These are phyloP conservation scores for Drosophila monieri DNA, from an alignment of 2,888 invertebrate genomes.

Conservation along the genomic window DNA sequence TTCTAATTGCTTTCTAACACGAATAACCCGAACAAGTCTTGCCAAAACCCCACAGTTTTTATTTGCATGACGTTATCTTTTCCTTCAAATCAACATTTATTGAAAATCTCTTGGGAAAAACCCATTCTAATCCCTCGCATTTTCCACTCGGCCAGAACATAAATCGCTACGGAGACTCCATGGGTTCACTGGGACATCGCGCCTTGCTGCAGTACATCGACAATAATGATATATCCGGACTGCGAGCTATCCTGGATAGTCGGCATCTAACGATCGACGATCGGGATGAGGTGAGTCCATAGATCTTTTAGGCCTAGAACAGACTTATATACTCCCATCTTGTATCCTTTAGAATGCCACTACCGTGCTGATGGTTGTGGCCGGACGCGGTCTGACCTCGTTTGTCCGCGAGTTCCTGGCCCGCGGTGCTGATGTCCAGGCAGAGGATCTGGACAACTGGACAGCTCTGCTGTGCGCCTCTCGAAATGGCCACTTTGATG, in stretches of 20 bases:
- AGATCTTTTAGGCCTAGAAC: no score
- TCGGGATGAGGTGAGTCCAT: conserved; percentile 90
- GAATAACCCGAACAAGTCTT: conserved; percentile 22
- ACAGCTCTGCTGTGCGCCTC: conserved; percentile 95
- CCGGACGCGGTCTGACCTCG: conserved; percentile 92
- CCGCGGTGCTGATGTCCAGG: conserved; percentile 96
- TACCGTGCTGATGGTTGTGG: conserved; percentile 96
- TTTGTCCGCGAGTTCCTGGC: conserved; percentile 94
- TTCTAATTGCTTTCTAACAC: conserved; percentile 28
- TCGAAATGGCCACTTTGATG: conserved; percentile 93
- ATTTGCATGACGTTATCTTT: conserved; percentile 48
- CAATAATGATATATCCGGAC: conserved; percentile 91
- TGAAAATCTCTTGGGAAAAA: background rate
- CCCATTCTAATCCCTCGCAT: background rate
- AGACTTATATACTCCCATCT: background rate
- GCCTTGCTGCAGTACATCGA: conserved; percentile 91
- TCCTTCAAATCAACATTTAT: background rate
- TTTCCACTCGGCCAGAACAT: conserved; percentile 88
- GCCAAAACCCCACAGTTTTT: conserved; percentile 3
- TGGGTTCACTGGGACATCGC: conserved; percentile 95
- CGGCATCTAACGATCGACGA: conserved; percentile 93
- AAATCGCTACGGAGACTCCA: conserved; percentile 93
- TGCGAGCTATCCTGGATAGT: conserved; percentile 92
- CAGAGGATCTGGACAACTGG: conserved; percentile 97
- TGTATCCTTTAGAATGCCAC: conserved; percentile 90